Evolutionary conservation across 2,888 invertebrate species (phyloP), one percentile per base, ranked within the genome.

Genomic region (Orthosia gracilis): DNA sequence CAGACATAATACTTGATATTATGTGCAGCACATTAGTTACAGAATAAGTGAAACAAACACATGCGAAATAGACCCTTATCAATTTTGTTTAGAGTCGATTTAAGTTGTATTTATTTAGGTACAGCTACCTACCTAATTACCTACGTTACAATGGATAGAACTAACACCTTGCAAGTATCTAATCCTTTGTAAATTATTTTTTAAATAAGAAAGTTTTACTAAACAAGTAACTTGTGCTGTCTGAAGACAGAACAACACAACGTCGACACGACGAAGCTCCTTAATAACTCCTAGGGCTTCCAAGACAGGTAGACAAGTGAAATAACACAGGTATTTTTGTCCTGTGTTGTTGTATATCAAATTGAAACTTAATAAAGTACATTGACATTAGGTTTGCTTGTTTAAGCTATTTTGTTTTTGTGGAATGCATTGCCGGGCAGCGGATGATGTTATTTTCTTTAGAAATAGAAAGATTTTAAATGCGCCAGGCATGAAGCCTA

Each of bases 111-210:
- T 7, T 31, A 31, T 31, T 31, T 7, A 7, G 40, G 40, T 40
- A 40, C 40, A 40, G 9, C 9, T 40, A 40, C 40, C 40, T 31
- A 0, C 31, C 7, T 40, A 9, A 1, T 40, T 40, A 13, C 21
- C 15, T 4, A 11, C 17, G 17, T 18, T 11, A 26, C 18, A 7
- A 23, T 17, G 18, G 13, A 62, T 9, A 40, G 9, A 40, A 15
- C 13, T n/a, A 17, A 54, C 18, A 47, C 21, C 23, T 57, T n/a
- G 17, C n/a, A 11, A 21, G 5, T 45, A 40, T 40, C 40, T 40
- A 72, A 72, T 72, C 50, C 40, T 15, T 17, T 31, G 49, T n/a
- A 57, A 71, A 73, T 71, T 55, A 62, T 31, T 50, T 47, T 52
- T 45, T 45, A 15, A 63, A 69, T 12, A 58, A 59, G 13, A 57